Conservation (phyloP, 2,113 vertebrate species). For the Antigone vipio region DNA sequence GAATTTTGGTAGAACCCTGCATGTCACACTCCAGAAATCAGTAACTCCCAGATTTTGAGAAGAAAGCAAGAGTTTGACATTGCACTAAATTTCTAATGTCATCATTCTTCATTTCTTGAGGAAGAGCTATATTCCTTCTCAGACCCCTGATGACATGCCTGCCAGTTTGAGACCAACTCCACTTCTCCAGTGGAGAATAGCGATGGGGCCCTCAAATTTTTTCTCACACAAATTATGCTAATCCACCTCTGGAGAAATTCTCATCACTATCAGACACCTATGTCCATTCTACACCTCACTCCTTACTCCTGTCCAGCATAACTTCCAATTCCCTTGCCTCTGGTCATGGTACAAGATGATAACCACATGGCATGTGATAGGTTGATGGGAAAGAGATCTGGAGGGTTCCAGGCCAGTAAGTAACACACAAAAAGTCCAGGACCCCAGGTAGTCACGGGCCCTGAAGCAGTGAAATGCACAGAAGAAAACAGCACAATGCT, state of each 20-base stretch:
- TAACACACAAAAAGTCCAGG: neutral
- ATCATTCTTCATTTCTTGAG: neutral
- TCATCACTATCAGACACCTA: neutral
- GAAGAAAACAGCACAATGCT: neutral
- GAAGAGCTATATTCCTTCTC: neutral
- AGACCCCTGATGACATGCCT: neutral
- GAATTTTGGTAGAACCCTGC: neutral
- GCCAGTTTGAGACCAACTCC: neutral
- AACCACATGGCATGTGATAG: neutral
- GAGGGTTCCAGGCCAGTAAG: neutral
- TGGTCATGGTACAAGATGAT: neutral
- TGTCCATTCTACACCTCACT: neutral
- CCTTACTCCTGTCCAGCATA: no score
- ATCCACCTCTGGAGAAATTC: neutral
- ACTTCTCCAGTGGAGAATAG: neutral
- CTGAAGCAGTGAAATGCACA: neutral
- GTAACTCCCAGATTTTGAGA: neutral
- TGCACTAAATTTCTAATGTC: neutral
- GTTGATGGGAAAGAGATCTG: neutral
- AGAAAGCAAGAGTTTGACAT: neutral
- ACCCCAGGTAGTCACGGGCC: neutral
- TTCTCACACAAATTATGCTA: neutral
- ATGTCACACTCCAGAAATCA: neutral
- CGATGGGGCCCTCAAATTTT: rapidly evolving
- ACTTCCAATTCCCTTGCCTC: neutral